Percentiles rank a stretch among this genome's conserved stretches.
phyloP scores from a whole-genome alignment of 2,888 invertebrate species.

The Torymus tubicola region DNA sequence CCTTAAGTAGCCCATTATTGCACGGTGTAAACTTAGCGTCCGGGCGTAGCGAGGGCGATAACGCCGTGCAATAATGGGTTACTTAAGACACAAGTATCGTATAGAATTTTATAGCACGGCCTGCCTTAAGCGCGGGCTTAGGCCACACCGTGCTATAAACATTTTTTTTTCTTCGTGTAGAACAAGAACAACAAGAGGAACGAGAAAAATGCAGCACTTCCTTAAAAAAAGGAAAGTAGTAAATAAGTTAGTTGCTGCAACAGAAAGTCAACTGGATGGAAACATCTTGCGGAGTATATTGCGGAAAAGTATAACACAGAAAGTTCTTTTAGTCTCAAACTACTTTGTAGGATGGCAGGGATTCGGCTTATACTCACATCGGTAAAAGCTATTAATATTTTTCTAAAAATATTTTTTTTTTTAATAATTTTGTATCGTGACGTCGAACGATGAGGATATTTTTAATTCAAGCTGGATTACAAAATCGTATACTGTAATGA shows the following conservation, averaged over 20 bases:
- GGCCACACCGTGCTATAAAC: too few relatives aligned
- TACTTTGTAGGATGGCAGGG: neutral
- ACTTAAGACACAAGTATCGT: too few relatives aligned
- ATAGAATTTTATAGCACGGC: too few relatives aligned
- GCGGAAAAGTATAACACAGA: constrained; percentile 25
- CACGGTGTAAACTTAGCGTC: too few relatives aligned
- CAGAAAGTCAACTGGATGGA: constrained; percentile 43
- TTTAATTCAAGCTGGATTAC: constrained; percentile 6
- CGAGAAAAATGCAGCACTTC: constrained; percentile 1
- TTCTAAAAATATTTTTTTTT: too few relatives aligned
- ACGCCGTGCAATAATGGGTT: too few relatives aligned
- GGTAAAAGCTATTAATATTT: too few relatives aligned
- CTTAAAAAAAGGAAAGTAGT: constrained; percentile 42
- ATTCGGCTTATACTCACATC: neutral
- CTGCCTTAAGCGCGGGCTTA: too few relatives aligned
- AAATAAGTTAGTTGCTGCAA: constrained; percentile 20
- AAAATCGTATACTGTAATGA: neutral
- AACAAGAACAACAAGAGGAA: constrained; percentile 8
- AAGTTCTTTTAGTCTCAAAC: neutral
- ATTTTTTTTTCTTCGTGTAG: too few relatives aligned
- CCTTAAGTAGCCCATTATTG: too few relatives aligned
- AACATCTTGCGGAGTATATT: constrained; percentile 37
- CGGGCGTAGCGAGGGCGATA: too few relatives aligned
- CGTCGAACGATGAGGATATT: neutral
- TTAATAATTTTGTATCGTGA: too few relatives aligned